Base-by-base conservation (phyloP, 2,888 invertebrate genomes). In the Chironomus tentans region DNA sequence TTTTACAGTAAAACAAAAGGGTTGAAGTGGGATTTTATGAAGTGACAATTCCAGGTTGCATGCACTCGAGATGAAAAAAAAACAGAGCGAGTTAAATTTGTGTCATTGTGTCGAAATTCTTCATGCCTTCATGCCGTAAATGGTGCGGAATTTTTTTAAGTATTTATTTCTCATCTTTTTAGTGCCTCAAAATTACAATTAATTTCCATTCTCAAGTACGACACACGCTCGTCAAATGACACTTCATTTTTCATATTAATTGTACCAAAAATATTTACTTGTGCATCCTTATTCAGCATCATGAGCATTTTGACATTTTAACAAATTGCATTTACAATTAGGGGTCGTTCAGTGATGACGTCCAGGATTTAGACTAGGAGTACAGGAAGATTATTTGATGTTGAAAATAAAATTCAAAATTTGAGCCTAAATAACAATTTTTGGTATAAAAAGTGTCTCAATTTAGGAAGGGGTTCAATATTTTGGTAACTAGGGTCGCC, bases 191-290 rank as follows among this genome's bases (percentile, higher is more conserved):
- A 38, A 38, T 38, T 38, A 38, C 38, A 38, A 38, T 38, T 38
- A 38, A 38, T 38, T 38, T 38, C 38, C 10, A 56, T 18, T 15
- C 56, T 56, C 56, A 18, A 56, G 56, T 56, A 18, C 56, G n/a
- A 7, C 24, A 24, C 65, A 21, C 65, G 24, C 13, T 22, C 13
- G 10, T 22, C 56, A n/a, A 24, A 21, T 65, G 65, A 65, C 65
- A 65, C 21, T 65, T 65, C 65, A 65, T 65, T 65, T 65, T 65
- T 65, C 65, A 65, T 21, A 65, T 22, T 65, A 65, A 24, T 65
- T 65, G 21, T 15, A 56, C 38, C 38, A 38, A 38, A 38, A 38
- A 38, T 38, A 38, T 38, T 38, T 38, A 38, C 38, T 38, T 38
- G 38, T 38, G 38, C 38, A 38, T 38, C 38, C 38, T 38, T 38